Evolutionary conservation across 1,140 invertebrate species (phyloP).

Genomic region (Mizuhopecten yessoensis): DNA sequence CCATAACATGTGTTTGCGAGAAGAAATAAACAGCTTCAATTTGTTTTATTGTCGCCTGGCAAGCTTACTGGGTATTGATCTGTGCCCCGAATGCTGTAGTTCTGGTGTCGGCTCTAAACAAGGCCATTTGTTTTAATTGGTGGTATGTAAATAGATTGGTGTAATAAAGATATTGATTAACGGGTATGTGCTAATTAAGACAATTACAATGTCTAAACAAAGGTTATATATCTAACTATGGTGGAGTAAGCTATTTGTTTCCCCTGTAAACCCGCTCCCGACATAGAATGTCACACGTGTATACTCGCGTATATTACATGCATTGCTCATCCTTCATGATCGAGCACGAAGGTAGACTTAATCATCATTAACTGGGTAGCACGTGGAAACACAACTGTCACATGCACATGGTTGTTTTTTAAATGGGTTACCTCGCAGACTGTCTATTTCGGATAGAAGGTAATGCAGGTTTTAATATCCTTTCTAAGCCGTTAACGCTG

Average conservation of each 20-base stretch:
- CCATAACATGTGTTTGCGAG: slow-evolving; percentile 31
- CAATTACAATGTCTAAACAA: not conserved
- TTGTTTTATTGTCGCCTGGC: slow-evolving; percentile 4
- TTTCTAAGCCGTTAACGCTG: not conserved
- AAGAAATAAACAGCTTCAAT: slow-evolving; percentile 26
- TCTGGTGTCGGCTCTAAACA: not conserved
- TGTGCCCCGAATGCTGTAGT: not conserved
- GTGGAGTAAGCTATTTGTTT: not conserved
- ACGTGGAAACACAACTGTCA: not conserved
- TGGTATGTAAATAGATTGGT: not conserved
- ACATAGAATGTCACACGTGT: not conserved
- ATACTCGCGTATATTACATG: not conserved
- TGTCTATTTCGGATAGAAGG: not conserved
- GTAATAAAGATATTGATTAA: slow-evolving; percentile 18
- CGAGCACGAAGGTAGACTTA: not conserved
- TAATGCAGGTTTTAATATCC: not conserved
- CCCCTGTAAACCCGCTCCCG: not conserved
- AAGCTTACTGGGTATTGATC: not conserved
- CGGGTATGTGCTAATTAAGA: not conserved
- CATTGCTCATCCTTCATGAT: not conserved
- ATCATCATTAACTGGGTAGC: not conserved
- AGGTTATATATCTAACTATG: not conserved
- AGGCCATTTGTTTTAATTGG: not conserved
- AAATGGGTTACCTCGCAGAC: not conserved
- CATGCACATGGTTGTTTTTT: not conserved